Base-by-base conservation (phyloP, 2,797 vertebrate species). In the Esox masquinongy region DNA sequence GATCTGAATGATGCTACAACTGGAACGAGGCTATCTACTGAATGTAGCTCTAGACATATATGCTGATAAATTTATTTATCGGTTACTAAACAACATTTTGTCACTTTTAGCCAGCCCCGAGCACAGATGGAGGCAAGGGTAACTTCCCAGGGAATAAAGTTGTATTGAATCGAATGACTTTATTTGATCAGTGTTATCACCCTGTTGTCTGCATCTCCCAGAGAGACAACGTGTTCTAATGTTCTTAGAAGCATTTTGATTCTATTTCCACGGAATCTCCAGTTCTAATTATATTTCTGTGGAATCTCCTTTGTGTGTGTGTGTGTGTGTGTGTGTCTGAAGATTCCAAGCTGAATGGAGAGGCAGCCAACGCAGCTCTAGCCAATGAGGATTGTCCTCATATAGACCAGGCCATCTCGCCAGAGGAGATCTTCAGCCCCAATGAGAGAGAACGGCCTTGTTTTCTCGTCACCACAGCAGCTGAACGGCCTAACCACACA, bases 311-410 rank as follows among this genome's bases (percentile, higher is more conserved):
- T 22, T 61, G 22, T 53, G 95, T 95, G 93, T 94, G 93, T 95
- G 92, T 95, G 93, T 94, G 90, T 43, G 39, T 47, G 95, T 95
- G 92, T 94, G 93, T 95, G 92, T 95, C 93, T 94, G 90, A 95
- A 99, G 98, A 99, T 95, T 97, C 97, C 93, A 99, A 99, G 95
- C 94, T 99, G 91, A 99, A 99, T 78, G 98, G 98, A 76, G 98
- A 99, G 91, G 96, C 97, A 85, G 97, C 97, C 88, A 97, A 99
- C 79, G 98, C 98, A 81, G 98, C 98, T 85, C 94, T 99, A 94
- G 98, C 98, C 91, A 98, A 99, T 72, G 98, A 99, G 95, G 98
- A 99, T 90, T 99, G 98, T 91, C 98, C 98, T 91, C 98, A 99
- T 90, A 99, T 99, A 94, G 98, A 99, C 96, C 98, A 99, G 96